Evolutionary conservation across 2,888 invertebrate genomes (phyloP), one percentile per base, ranked within the genome.

Genomic region (Oligia latruncula): DNA sequence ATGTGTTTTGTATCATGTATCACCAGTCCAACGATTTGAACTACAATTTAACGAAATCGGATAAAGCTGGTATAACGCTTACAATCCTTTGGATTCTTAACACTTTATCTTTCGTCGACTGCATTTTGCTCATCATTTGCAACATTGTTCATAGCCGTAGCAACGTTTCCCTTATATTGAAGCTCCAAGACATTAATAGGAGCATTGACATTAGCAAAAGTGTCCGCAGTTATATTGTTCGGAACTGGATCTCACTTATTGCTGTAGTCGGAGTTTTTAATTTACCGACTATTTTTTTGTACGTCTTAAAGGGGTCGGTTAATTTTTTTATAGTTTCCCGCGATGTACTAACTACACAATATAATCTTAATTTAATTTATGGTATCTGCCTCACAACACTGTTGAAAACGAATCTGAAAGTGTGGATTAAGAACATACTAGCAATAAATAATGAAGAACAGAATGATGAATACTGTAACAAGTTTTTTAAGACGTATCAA

Each of bases 371-470:
- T 78, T 20, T 68, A 23, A 3, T 68, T n/a, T 78, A 68, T 62
- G 66, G 49, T 77, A 52, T 67, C 43, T 52, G 78, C 15, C n/a
- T 78, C n/a, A 4, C 23, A 29, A n/a, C 5, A 68, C 64, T 78
- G 13, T 35, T 78, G 20, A 62, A 17, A 23, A 62, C 0, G 13
- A 55, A 40, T 78, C 17, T 78, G 6, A 65, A 52, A 29, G 52
- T 52, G 52, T 77, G 73, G 46, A 13, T 9, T 8, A 73, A 76
- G 4, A 0, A 29, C 6, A 15, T 76, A 11, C 20, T 52, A 15
- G 13, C 4, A n/a, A 9, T 40, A 1, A 76, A 49, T 11, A 29
- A 29, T 52, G n/a, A 75, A 20, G 49, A 74, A 2, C 43, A 43
- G 43, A 43, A 43, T 43, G 43, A 43, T 43, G 43, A 43, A 43